Evolutionary conservation across 2,113 vertebrate species (phyloP), one percentile per base, ranked within the genome.

Genomic region (Numenius arquata): DNA sequence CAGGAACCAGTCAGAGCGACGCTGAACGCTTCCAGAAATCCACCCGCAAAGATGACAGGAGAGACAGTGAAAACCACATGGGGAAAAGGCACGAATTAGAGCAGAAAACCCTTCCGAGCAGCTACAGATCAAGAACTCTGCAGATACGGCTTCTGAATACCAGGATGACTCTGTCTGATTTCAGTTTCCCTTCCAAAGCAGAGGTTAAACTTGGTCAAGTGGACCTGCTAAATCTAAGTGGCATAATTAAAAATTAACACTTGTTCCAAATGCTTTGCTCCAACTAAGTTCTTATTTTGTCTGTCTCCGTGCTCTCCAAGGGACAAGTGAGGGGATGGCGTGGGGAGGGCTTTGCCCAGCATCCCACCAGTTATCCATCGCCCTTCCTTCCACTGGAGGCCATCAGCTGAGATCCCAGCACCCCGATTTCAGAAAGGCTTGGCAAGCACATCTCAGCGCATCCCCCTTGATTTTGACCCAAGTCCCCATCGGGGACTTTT

Each of bases 171-270:
- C 66, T 6, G 12, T n/a, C 34, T 17, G 9, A 72, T 63, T 72
- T 52, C 63, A 18, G 67, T 29, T 25, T 29, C 53, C 59, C 21
- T 68, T 65, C 65, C 79, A 45, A 65, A 83, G 79, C 34, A 38
- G 59, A 88, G 93, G 93, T 82, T 90, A 77, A 90, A 65, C 40
- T 77, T 88, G 75, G 70, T 93, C 93, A 94, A 94, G 75, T 82
- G 79, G 29, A 78, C 79, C 55, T 78, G 61, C 93, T 74, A 26
- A 59, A 43, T 36, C 19, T 52, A 85, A 94, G 79, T 55, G 71
- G 66, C 74, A 21, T 13, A 59, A 93, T 90, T 88, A 94, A 94
- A 94, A 77, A 94, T 88, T 78, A 81, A 94, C 90, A 68, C 79
- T 81, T 45, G 50, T 81, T 82, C 87, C 79, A 56, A 30, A 59